phyloP scores from a whole-genome alignment of 2,797 vertebrate genomes.

The Intellagama lesueurii region DNA sequence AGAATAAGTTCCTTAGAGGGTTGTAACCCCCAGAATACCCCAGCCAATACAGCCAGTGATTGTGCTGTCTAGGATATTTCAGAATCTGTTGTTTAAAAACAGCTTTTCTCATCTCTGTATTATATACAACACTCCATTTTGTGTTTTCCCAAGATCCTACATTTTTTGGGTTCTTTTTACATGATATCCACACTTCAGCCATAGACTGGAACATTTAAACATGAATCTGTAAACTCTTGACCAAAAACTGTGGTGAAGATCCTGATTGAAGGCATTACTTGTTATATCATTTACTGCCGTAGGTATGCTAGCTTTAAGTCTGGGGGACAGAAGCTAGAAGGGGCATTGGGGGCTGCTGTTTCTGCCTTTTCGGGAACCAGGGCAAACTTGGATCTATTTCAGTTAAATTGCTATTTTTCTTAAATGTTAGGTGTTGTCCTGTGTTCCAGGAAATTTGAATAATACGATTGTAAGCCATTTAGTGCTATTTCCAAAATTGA shows the following conservation, averaged over 20 bases:
- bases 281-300: not conserved
- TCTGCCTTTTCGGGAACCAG: not conserved
- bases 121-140: too few relatives aligned
- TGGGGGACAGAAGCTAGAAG: not conserved
- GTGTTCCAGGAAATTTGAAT: not conserved
- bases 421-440: not conserved
- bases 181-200: not conserved
- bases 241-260: not conserved
- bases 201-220: not conserved
- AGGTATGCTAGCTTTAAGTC: not conserved
- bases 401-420: not conserved
- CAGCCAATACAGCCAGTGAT: too few relatives aligned
- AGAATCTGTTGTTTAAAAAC: too few relatives aligned
- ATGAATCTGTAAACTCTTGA: not conserved
- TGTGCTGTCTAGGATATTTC: too few relatives aligned
- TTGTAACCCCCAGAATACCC: too few relatives aligned
- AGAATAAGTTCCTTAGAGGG: too few relatives aligned
- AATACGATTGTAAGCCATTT: not conserved
- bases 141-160: too few relatives aligned
- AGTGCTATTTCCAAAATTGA: not conserved
- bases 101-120: too few relatives aligned
- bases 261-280: not conserved
- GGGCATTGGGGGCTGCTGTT: not conserved
- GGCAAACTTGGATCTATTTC: not conserved
- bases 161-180: too few relatives aligned